Base-by-base conservation (phyloP, 2,888 invertebrate genomes). In the Prosopocoilus inquinatus region DNA sequence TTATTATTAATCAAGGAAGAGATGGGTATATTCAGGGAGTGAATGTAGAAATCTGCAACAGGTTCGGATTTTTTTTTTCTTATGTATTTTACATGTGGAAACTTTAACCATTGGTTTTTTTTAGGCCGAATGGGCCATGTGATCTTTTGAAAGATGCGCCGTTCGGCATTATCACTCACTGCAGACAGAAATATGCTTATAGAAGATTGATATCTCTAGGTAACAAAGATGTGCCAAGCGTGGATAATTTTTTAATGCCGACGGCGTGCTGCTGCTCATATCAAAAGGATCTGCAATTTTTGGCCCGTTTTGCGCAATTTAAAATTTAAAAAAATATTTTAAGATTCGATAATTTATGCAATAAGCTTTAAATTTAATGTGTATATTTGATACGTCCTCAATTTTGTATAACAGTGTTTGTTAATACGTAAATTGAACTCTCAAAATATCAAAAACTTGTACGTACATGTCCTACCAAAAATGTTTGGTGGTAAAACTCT, bases 261-360 rank as follows among this genome's bases (percentile, higher is more conserved):
- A 87, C 88, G 15, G 90, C 90, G 65, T 91, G 91, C 70, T 85
- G 87, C 48, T 91, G 91, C 54, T 67, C 74, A 2, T 76, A 74
- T 52, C 72, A 62, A 52, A 64, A 64, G 11, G 68, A 69, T 62
- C 48, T 61, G 3, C 60, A 65, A 8, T 65, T 64, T 58, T 54
- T 67, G 43, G 50, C 59, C 8, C 46, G 60, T 28, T 62, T 64
- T 44, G 64, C 60, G 8, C 5, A 7, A 28, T 28, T 28, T 28
- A 28, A 28, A 28, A 28, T 7, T 4, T 28, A 28, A 7, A 28
- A 1, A 4, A 28, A 28, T 7, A 28, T n/a, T n/a, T n/a, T n/a
- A n/a, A n/a, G n/a, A n/a, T n/a, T n/a, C n/a, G n/a, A n/a, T n/a
- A n/a, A n/a, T n/a, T n/a, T n/a, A n/a, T n/a, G n/a, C n/a, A n/a